Conservation (phyloP, 35 echinoderm and acorn worm genomes). For the Lytechinus pictus region DNA sequence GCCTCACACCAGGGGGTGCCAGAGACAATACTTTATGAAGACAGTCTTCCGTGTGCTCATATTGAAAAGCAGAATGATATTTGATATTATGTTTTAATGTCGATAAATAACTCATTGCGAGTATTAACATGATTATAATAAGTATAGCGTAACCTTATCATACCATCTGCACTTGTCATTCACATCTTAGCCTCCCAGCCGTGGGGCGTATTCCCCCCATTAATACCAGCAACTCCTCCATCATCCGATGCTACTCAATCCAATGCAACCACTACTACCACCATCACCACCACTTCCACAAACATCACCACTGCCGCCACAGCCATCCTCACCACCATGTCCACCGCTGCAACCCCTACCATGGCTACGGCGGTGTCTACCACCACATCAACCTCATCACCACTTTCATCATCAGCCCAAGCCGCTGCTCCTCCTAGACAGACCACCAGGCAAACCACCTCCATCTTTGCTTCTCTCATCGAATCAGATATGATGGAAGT, state of each 20-base stretch:
- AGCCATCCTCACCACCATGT: slow-evolving; percentile 23
- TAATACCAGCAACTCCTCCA: neutral
- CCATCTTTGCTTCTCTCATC: slow-evolving; percentile 49
- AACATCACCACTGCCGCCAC: slow-evolving; percentile 26
- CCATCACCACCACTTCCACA: slow-evolving; percentile 33
- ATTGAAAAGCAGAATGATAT: neutral
- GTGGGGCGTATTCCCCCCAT: neutral
- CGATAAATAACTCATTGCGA: neutral
- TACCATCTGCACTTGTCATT: neutral
- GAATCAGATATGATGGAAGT: slow-evolving; percentile 37
- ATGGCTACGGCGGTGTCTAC: slow-evolving; percentile 14
- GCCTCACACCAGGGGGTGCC: no score
- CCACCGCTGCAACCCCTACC: slow-evolving; percentile 12
- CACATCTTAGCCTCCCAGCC: neutral
- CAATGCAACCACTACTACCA: slow-evolving; percentile 11
- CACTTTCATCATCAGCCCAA: neutral
- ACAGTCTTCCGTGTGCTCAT: neutral
- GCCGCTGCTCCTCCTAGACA: slow-evolving; percentile 39
- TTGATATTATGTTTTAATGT: neutral
- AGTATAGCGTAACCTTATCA: neutral
- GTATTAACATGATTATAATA: neutral
- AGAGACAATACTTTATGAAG: neutral
- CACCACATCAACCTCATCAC: slow-evolving; percentile 31
- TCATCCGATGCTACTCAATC: slow-evolving; percentile 18
- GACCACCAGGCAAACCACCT: slow-evolving; percentile 55